Conservation (phyloP, 64 coral and sea anemone genomes). For the Stylophora pistillata region DNA sequence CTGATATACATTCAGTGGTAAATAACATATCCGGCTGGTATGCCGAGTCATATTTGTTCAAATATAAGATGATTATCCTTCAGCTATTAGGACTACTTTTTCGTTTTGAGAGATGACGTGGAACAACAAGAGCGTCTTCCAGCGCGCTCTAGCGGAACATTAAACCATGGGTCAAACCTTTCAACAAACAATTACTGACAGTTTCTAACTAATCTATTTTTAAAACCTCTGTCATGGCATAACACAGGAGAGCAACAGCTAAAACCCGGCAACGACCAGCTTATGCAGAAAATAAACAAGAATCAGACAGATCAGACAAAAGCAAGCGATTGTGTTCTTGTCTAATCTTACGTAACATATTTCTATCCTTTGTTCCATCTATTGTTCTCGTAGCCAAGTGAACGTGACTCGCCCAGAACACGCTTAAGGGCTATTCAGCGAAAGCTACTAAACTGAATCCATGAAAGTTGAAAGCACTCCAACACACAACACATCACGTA, state of each 20-base stretch:
- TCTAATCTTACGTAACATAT: neutral
- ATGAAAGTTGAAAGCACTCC: conserved; percentile 14
- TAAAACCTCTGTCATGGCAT: neutral
- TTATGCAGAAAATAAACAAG: neutral
- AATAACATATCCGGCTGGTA: conserved; percentile 18
- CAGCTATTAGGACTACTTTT: neutral
- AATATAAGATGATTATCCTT: neutral
- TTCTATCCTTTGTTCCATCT: neutral
- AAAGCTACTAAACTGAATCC: neutral
- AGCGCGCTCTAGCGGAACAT: neutral
- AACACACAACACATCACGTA: neutral
- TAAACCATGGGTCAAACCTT: neutral
- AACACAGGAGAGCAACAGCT: neutral
- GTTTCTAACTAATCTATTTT: neutral
- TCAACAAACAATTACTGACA: neutral
- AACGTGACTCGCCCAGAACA: neutral
- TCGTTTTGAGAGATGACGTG: neutral
- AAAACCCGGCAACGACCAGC: neutral
- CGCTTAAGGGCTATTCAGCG: neutral
- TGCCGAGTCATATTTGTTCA: conserved; percentile 3
- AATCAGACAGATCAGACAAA: neutral
- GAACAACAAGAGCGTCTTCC: neutral
- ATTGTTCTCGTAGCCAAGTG: neutral
- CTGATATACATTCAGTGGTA: conserved; percentile 18
- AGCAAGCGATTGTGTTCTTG: neutral